phyloP scores from a whole-genome alignment of 2,113 vertebrate species.

The Anguilla japonica region DNA sequence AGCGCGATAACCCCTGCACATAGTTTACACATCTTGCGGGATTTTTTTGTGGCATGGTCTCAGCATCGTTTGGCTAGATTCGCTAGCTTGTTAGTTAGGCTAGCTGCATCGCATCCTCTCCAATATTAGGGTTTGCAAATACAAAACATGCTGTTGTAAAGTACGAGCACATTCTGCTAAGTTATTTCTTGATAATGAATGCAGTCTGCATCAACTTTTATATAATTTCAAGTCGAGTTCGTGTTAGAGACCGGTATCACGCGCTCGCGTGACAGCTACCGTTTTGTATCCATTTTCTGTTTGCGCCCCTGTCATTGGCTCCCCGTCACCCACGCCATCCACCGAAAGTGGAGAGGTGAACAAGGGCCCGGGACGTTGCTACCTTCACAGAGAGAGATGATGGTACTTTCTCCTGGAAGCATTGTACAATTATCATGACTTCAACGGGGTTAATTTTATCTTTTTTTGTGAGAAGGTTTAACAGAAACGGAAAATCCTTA shows the following conservation, averaged over 20 bases:
- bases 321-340: not conserved
- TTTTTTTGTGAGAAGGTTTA: not conserved
- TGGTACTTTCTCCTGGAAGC: not conserved
- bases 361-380: not conserved
- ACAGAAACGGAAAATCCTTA: not conserved
- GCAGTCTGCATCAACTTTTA: not conserved
- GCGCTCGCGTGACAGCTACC: not conserved
- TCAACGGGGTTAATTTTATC: not conserved
- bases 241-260: not conserved
- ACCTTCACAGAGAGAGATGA: not conserved
- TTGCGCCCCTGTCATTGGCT: not conserved
- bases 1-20: not conserved
- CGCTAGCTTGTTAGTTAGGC: not conserved
- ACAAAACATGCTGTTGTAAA: not conserved
- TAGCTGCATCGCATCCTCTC: not conserved
- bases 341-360: not conserved
- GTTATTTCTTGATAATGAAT: not conserved
- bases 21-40: not conserved
- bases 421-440: not conserved
- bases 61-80: too few relatives aligned
- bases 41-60: not conserved
- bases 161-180: not conserved
- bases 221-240: not conserved
- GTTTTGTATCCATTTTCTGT: not conserved
- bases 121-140: not conserved